These are phyloP conservation scores for Oreochromis spilurus DNA, from an alignment of 2,113 vertebrate species.

Conservation along the genomic window DNA sequence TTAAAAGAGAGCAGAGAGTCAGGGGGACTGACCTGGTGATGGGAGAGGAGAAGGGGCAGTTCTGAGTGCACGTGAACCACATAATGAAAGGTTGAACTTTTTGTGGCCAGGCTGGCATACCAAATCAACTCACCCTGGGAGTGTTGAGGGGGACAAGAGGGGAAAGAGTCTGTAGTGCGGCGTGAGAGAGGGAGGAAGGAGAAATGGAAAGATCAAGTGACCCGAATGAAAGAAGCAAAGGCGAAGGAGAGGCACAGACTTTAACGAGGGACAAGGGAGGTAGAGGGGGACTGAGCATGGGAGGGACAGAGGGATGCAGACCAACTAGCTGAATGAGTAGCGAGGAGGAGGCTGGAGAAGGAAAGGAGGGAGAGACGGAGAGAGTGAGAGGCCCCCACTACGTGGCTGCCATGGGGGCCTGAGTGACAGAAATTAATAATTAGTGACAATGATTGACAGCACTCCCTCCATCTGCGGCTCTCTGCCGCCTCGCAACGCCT, in stretches of 20 bases:
- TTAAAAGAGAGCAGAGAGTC: slow-evolving; percentile 72
- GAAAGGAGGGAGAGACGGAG: background rate
- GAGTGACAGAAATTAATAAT: slow-evolving; percentile 99
- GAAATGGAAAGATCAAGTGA: slow-evolving; percentile 43
- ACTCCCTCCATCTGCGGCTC: slow-evolving; percentile 90
- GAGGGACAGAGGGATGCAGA: slow-evolving; percentile 36
- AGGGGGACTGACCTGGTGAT: slow-evolving; percentile 79
- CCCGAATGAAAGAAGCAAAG: slow-evolving; percentile 29
- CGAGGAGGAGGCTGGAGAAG: slow-evolving; percentile 66
- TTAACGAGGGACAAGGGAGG: slow-evolving; percentile 58
- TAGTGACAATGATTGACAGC: slow-evolving; percentile 99
- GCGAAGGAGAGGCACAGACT: slow-evolving; percentile 39
- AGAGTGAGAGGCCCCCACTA: slow-evolving; percentile 50
- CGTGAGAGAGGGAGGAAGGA: slow-evolving; percentile 41
- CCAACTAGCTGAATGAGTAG: slow-evolving; percentile 19
- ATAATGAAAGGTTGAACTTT: slow-evolving; percentile 82
- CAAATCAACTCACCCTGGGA: slow-evolving; percentile 84
- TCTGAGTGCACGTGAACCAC: slow-evolving; percentile 71
- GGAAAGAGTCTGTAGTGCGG: background rate
- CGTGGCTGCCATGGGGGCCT: slow-evolving; percentile 86
- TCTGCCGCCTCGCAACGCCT: slow-evolving; percentile 88
- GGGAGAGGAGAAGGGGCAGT: slow-evolving; percentile 54
- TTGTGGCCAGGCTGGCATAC: slow-evolving; percentile 79
- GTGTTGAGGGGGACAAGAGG: slow-evolving; percentile 35
- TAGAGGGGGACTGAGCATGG: slow-evolving; percentile 21